A percentile compares a stretch with the other conserved stretches of the same genome.
Evolutionary conservation across 2,888 invertebrate species (phyloP).

Genomic region (Cheilosia pagana): DNA sequence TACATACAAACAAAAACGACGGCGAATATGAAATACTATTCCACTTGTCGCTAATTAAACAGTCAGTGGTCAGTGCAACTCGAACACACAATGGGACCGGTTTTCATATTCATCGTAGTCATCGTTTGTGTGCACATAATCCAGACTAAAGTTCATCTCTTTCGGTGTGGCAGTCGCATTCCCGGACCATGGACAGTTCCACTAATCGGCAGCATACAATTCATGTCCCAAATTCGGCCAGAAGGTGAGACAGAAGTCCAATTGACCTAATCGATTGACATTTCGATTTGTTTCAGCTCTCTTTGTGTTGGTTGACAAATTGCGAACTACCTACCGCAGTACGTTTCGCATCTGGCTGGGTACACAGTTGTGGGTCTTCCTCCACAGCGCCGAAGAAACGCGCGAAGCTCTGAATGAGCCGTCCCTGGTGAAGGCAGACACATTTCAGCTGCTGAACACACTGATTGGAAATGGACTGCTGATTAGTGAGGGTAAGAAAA

Average conservation of each 20-base stretch:
- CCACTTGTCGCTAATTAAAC: neutral
- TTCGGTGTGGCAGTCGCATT: constrained; percentile 77
- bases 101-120: constrained; percentile 47
- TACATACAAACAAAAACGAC: neutral
- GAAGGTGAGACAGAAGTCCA: constrained; percentile 78
- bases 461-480: constrained; percentile 82
- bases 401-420: constrained; percentile 80
- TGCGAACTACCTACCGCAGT: constrained; percentile 78
- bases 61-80: constrained; percentile 31
- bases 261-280: neutral
- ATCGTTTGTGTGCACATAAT: constrained; percentile 53
- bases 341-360: constrained; percentile 82
- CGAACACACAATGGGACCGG: constrained; percentile 26
- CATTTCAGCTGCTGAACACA: constrained; percentile 79
- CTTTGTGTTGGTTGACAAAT: constrained; percentile 78
- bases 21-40: neutral
- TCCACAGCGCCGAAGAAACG: constrained; percentile 80
- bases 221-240: constrained; percentile 80
- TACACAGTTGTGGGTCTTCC: constrained; percentile 81
- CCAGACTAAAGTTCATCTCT: constrained; percentile 76
- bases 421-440: constrained; percentile 78
- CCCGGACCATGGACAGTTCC: constrained; percentile 82
- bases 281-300: constrained; percentile 76
- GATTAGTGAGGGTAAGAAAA: constrained; percentile 79
- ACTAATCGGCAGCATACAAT: constrained; percentile 81